phyloP scores from a whole-genome alignment of 2,888 invertebrate genomes.

The Linnaemya tessellans region DNA sequence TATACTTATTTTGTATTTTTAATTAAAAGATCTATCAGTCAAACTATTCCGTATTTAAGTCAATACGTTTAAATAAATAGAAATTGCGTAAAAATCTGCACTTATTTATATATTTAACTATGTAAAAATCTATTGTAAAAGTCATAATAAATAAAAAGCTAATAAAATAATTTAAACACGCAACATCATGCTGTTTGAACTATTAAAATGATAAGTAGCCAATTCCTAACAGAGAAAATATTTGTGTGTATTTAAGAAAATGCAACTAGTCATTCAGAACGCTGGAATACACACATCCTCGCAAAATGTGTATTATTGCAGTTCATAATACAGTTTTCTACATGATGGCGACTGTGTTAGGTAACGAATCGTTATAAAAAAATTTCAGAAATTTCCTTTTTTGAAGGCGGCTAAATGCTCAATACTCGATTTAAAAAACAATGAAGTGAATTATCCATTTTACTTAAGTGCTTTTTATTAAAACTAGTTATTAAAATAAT shows the following conservation, averaged over 20 bases:
- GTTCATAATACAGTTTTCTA: too few relatives aligned
- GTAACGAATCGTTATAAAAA: too few relatives aligned
- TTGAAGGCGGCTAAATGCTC: too few relatives aligned
- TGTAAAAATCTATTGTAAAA: conserved; percentile 30
- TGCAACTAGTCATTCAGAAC: too few relatives aligned
- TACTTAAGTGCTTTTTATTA: not conserved
- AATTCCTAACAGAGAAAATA: too few relatives aligned
- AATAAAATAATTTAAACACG: conserved; percentile 24
- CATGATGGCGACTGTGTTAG: too few relatives aligned
- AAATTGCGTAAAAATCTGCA: not conserved
- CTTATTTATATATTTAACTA: conserved; percentile 31
- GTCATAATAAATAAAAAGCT: not conserved
- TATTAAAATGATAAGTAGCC: too few relatives aligned
- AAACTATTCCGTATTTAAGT: conserved; percentile 28
- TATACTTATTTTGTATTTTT: conserved; percentile 4
- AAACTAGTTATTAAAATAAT: not conserved
- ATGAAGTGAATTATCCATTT: not conserved
- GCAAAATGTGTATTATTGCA: too few relatives aligned
- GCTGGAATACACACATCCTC: too few relatives aligned
- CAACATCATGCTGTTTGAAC: not conserved
- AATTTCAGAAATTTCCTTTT: too few relatives aligned
- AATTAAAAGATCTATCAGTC: not conserved
- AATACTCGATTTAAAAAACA: not conserved
- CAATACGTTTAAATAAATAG: conserved; percentile 3
- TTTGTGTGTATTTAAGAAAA: too few relatives aligned